Base-by-base conservation (phyloP, 2,797 vertebrate species). In the Ptychadena robeensis region DNA sequence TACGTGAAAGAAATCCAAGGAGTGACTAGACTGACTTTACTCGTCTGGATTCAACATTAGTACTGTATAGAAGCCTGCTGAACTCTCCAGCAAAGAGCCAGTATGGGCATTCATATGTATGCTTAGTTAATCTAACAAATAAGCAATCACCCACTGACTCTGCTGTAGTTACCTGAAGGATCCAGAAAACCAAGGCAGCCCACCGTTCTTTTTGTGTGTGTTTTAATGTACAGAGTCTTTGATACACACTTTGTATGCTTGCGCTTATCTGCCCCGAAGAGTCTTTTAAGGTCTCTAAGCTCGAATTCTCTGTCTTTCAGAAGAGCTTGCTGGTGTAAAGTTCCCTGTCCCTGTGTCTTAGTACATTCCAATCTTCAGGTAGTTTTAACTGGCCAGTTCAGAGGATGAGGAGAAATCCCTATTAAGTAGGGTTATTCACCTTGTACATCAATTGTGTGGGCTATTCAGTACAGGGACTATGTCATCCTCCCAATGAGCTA, bases 361-460 rank as follows among this genome's bases (percentile, higher is more conserved):
- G 90, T 92, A 95, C 96, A 96, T 96, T 97, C 96, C 96, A 94
- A 90, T 87, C 86, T 57, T 57, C 11, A 81, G 86, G 28, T 22
- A 27, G 18, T 73, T 44, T 67, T 35, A 28, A 30, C 44, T 22
- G 37, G 25, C 35, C 37, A 40, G 22, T 37, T 25, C 22, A 38
- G 25, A 14, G 37, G 9, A 37, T 12, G 32, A n/a, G 27, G 9
- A 31, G n/a, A 61, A 61, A 25, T 53, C 44, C 44, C 44, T 53
- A 53, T 53, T 15, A 53, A 53, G 18, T 5, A 8, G 44, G 44
- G 44, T n/a, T 53, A 53, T 7, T n/a, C 10, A 15, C 10, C 9
- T 5, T 61, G 25, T 28, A 12, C 27, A 61, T 9, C 59, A n/a
- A 61, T 61, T 61, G 59, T 61, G 12, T 53, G 22, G 6, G 44